phyloP scores from a whole-genome alignment of 2,113 vertebrate species.

The Microtus montanus region DNA sequence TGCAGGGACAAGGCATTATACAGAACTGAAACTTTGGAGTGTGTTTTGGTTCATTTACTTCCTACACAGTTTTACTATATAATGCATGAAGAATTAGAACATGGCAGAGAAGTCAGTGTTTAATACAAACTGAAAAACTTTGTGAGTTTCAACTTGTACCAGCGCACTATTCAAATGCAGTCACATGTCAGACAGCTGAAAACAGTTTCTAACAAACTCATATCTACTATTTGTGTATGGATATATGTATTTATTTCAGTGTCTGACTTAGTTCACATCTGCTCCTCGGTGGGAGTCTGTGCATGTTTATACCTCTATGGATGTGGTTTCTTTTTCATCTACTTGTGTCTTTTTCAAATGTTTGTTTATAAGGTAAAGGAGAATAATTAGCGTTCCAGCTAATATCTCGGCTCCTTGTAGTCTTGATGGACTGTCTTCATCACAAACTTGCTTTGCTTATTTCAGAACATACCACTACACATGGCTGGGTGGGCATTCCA shows the following conservation, averaged over 20 bases:
- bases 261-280: not conserved
- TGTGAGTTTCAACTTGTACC: not conserved
- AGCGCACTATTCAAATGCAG: not conserved
- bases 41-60: not conserved
- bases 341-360: not conserved
- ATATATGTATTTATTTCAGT: not conserved
- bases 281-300: not conserved
- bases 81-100: not conserved
- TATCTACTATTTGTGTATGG: not conserved
- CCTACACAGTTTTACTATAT: not conserved
- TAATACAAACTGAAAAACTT: constrained; percentile 13
- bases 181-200: not conserved
- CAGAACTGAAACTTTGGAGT: not conserved
- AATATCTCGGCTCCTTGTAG: not conserved
- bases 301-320: not conserved
- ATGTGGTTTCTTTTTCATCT: not conserved
- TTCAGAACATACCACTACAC: not conserved
- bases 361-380: not conserved
- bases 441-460: constrained; percentile 38
- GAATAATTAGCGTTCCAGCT: not conserved
- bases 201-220: constrained; percentile 35
- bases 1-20: not conserved
- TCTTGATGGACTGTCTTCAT: not conserved
- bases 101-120: not conserved
- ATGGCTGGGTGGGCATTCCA: not conserved